These are phyloP conservation scores for Characodon lateralis DNA, from an alignment of 2,797 vertebrate species.

Conservation along the genomic window DNA sequence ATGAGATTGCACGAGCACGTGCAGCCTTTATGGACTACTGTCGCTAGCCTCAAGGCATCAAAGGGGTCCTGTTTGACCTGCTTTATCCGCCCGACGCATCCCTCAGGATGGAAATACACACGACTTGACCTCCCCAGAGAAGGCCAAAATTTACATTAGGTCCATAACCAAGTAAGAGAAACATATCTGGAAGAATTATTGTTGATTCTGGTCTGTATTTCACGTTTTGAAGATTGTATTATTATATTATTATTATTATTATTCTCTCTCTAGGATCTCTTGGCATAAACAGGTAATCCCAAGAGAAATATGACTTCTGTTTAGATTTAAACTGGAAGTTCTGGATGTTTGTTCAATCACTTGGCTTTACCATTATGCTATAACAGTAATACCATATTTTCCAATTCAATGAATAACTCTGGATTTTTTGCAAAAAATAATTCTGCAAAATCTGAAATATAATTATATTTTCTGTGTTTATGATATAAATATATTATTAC, in stretches of 20 bases:
- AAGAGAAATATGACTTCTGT: constrained; percentile 5
- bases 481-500: neutral
- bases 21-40: neutral
- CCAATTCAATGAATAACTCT: neutral
- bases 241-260: too few species aligned
- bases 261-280: neutral
- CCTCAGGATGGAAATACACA: neutral
- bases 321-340: neutral
- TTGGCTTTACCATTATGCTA: neutral
- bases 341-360: neutral
- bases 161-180: neutral
- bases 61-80: neutral
- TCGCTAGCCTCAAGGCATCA: neutral
- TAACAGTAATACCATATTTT: neutral
- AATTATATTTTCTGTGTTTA: neutral
- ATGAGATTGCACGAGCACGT: neutral
- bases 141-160: neutral
- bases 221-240: too few species aligned
- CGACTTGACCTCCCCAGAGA: neutral
- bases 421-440: neutral
- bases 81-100: neutral
- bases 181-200: neutral
- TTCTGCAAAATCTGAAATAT: neutral
- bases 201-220: too few species aligned
- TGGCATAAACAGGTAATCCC: constrained; percentile 8